Base-by-base conservation (phyloP, 2,113 vertebrate species). In the Chloropsis hardwickii region DNA sequence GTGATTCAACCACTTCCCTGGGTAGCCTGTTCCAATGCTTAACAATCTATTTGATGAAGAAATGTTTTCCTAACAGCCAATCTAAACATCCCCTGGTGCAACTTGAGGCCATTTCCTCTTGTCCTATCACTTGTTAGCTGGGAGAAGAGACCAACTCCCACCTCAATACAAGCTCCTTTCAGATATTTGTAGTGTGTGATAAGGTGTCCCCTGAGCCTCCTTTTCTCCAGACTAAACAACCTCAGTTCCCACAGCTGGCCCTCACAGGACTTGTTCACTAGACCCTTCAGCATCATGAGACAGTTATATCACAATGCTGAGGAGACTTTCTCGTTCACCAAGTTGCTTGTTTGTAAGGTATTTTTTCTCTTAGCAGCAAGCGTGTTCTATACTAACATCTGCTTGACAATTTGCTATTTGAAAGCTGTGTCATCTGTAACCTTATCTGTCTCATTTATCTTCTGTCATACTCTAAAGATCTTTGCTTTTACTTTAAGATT, bases 371-470 rank as follows among this genome's bases (percentile, higher is more conserved):
- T 74, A 85, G 28, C 85, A 86, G 61, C 57, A 92, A 88, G 31
- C 0, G 0, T 91, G 71, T 81, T 85, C 81, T 71, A 23, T 65
- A 72, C 25, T 80, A 94, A 94, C 56, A 90, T 80, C 81, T 90
- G 61, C 77, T 54, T 35, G 85, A 79, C 72, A 95, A 78, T 84
- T 87, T 85, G 65, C 45, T 90, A 87, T 93, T 94, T 94, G 91
- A 90, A 93, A 94, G 33, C 77, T 93, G 48, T 81, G 81, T 87
- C 92, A 85, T 78, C 82, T 86, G 81, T 96, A 95, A 89, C 58
- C 22, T 53, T 66, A 76, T 74, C 39, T 73, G 45, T 78, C 70
- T 93, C 53, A 89, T 86, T 83, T 71, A 65, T 53, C 44, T 90
- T 81, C 78, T 93, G 44, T 72, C 77, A 92, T 70, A 89, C 18